These are phyloP conservation scores for Athrips mouffetella DNA, from an alignment of 2,888 invertebrate species.

Conservation along the genomic window DNA sequence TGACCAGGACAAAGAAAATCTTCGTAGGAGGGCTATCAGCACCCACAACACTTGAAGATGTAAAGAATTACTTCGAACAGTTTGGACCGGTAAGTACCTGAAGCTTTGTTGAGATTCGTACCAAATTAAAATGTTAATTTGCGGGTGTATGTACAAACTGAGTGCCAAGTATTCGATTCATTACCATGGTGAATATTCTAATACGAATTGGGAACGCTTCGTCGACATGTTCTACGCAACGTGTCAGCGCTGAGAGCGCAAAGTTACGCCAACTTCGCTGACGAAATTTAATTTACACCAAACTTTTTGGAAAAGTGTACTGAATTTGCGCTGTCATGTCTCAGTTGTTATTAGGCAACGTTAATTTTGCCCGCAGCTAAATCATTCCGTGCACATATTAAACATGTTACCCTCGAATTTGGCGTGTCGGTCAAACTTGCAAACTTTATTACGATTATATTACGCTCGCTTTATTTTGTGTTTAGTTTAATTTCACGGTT, in stretches of 20 bases:
- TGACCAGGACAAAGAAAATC: conserved; percentile 99
- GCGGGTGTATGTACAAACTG: neutral
- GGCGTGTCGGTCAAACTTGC: conserved; percentile 46
- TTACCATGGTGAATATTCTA: conserved; percentile 20
- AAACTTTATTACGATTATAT: conserved; percentile 50
- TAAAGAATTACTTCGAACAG: conserved; percentile 99
- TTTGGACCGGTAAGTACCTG: conserved; percentile 95
- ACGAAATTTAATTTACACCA: conserved; percentile 56
- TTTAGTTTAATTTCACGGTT: conserved; percentile 28
- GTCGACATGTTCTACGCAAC: conserved; percentile 41
- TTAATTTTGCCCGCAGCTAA: conserved; percentile 51
- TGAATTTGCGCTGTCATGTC: conserved; percentile 59
- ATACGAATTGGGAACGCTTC: conserved; percentile 30
- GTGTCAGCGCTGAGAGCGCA: conserved; percentile 42
- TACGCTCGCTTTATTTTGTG: conserved; percentile 25
- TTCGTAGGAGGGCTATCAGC: conserved; percentile 99
- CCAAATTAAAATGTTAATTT: neutral
- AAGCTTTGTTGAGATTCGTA: neutral
- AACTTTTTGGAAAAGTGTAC: conserved; percentile 61
- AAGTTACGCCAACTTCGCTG: conserved; percentile 51
- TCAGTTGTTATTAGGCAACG: conserved; percentile 56
- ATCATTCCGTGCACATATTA: conserved; percentile 55
- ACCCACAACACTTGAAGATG: conserved; percentile 99
- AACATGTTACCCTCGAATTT: conserved; percentile 50
- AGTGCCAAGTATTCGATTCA: conserved; percentile 15